Evolutionary conservation across 2,888 invertebrate genomes (phyloP).

Genomic region (Chymomyza amoena): DNA sequence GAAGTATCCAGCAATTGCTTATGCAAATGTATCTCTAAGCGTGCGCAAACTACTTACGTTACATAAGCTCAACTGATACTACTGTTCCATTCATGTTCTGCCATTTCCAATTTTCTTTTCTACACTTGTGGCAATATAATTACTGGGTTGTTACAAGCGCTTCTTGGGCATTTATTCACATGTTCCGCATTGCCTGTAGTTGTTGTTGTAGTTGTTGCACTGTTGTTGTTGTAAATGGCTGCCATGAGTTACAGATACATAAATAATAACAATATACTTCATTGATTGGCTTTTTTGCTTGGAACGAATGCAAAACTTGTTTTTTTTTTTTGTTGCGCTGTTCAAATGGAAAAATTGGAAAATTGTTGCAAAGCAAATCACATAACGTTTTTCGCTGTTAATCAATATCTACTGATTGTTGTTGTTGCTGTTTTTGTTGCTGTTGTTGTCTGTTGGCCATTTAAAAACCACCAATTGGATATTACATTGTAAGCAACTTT

Average conservation of each 20-base stretch:
- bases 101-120: conserved; percentile 19
- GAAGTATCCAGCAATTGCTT: conserved; percentile 5
- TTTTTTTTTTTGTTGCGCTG: conserved; percentile 45
- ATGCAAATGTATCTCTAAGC: conserved; percentile 30
- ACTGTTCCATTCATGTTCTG: conserved; percentile 36
- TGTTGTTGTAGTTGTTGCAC: conserved; percentile 28
- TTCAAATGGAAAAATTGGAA: conserved; percentile 27
- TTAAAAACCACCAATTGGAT: conserved; percentile 32
- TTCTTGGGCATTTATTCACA: conserved; percentile 25
- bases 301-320: conserved; percentile 50
- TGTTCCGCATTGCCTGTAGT: conserved; percentile 29
- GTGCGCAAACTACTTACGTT: conserved; percentile 12
- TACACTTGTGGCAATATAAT: conserved; percentile 32
- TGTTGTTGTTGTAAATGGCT: conserved; percentile 38
- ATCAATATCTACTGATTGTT: conserved; percentile 11
- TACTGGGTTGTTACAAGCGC: conserved; percentile 24
- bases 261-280: conserved; percentile 66
- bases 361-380: conserved; percentile 44
- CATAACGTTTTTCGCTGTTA: conserved; percentile 32
- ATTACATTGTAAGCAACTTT: conserved; percentile 28
- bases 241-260: conserved; percentile 71
- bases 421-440: background rate
- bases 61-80: conserved; percentile 3
- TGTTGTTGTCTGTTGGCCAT: conserved; percentile 20
- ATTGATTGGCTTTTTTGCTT: conserved; percentile 54